Conservation (phyloP, 1,140 invertebrate species). For the Samia ricini region DNA sequence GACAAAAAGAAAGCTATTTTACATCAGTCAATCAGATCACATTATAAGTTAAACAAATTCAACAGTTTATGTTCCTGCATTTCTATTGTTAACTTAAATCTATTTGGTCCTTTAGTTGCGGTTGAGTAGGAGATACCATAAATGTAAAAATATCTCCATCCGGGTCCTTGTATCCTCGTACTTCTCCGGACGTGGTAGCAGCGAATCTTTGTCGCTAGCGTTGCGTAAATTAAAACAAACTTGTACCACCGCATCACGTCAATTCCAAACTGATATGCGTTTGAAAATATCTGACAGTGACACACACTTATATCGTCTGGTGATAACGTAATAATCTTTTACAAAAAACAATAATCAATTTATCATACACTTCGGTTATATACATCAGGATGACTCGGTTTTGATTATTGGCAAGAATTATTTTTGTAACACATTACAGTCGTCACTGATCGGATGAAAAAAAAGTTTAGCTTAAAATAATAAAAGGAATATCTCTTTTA, state of each 20-base stretch:
- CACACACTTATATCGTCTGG: too few relatives aligned
- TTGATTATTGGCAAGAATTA: too few relatives aligned
- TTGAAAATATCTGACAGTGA: neutral
- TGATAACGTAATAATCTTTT: too few relatives aligned
- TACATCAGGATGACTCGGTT: too few relatives aligned
- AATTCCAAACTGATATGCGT: neutral
- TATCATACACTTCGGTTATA: too few relatives aligned
- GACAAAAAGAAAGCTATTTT: too few relatives aligned
- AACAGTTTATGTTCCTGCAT: neutral
- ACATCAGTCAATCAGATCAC: too few relatives aligned
- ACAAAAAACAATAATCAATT: too few relatives aligned
- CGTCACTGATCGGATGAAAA: too few relatives aligned
- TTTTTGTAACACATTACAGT: too few relatives aligned
- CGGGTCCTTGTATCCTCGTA: conserved; percentile 39
- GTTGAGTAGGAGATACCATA: conserved; percentile 50
- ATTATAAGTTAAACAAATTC: neutral
- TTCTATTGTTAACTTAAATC: conserved; percentile 41
- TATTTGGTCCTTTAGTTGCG: conserved; percentile 37
- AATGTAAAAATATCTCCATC: conserved; percentile 35
- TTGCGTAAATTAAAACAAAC: neutral
- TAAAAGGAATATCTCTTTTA: too few relatives aligned
- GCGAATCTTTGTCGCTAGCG: conserved; percentile 11
- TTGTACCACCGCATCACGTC: neutral
- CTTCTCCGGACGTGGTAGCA: conserved; percentile 34
- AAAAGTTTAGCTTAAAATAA: too few relatives aligned